These are phyloP conservation scores for Dipus sagitta DNA, from an alignment of 2,797 vertebrate species.

Conservation along the genomic window DNA sequence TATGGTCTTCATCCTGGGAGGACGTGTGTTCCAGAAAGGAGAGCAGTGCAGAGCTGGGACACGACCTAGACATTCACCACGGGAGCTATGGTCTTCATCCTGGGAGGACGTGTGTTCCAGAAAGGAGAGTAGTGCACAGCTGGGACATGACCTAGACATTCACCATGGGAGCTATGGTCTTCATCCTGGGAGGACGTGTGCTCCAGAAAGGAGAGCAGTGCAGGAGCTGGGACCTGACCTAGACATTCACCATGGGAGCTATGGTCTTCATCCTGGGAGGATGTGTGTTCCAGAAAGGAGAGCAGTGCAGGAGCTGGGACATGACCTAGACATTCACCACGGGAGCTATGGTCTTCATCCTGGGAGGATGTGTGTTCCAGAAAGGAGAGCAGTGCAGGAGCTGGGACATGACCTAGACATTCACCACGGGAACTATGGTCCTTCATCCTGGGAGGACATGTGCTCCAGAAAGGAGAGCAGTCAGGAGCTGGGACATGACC, in stretches of 20 bases:
- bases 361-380: background rate
- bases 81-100: fast-evolving
- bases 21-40: background rate
- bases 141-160: too few relatives aligned
- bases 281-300: background rate
- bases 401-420: too few relatives aligned
- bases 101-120: background rate
- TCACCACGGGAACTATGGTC: too few relatives aligned
- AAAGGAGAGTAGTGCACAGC: background rate
- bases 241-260: fast-evolving
- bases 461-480: too few relatives aligned
- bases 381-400: background rate
- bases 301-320: background rate
- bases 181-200: background rate
- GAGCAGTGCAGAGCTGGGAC: background rate
- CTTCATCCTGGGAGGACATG: background rate
- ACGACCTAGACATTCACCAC: background rate
- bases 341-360: fast-evolving
- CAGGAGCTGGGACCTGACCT: background rate
- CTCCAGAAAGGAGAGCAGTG: background rate
- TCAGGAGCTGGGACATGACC: background rate
- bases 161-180: fast-evolving
- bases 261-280: background rate
- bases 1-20: background rate
- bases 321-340: background rate